phyloP scores from a whole-genome alignment of 2,888 invertebrate genomes.

The Agriopis marginaria region DNA sequence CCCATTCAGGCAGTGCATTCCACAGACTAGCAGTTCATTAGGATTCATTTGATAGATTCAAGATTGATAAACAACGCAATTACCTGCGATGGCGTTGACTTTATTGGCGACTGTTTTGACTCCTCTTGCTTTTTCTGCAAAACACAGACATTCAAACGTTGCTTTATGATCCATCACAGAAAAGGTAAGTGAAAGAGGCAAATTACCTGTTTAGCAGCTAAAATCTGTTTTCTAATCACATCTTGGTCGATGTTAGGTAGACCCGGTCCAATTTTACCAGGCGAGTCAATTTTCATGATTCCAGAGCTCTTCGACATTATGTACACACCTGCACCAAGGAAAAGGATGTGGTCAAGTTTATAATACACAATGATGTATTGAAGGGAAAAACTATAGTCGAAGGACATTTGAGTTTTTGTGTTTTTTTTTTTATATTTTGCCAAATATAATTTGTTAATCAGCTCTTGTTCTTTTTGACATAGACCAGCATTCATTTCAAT shows the following conservation, averaged over 20 bases:
- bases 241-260: conserved; percentile 80
- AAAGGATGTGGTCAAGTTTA: conserved; percentile 27
- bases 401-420: neutral
- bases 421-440: neutral
- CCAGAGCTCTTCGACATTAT: conserved; percentile 92
- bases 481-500: neutral
- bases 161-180: neutral
- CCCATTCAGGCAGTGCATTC: no score
- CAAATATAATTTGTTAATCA: neutral
- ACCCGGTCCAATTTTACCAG: conserved; percentile 84
- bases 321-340: conserved; percentile 87
- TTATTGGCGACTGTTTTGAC: conserved; percentile 62
- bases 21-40: no score
- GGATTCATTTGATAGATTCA: neutral
- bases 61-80: conserved; percentile 7
- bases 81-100: conserved; percentile 62
- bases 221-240: conserved; percentile 80
- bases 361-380: neutral
- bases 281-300: conserved; percentile 90
- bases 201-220: conserved; percentile 81
- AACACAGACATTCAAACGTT: neutral
- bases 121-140: conserved; percentile 78
- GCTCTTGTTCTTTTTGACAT: neutral
- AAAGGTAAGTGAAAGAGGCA: neutral
- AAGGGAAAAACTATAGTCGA: neutral